A percentile compares a stretch with the other conserved stretches of the same genome.
phyloP scores from a whole-genome alignment of 1,140 invertebrate species.

The Eriosoma lanigerum region DNA sequence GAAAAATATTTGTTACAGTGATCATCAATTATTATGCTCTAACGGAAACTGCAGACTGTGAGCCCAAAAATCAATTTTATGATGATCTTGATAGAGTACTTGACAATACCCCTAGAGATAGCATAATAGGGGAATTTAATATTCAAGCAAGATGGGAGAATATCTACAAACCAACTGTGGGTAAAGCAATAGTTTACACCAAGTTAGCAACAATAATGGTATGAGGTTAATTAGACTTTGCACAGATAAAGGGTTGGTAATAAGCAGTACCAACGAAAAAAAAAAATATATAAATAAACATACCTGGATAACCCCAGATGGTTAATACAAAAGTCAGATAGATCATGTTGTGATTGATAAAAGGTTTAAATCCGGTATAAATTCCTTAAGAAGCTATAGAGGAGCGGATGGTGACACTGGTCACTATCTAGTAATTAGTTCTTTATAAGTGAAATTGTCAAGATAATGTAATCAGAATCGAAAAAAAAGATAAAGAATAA shows the following conservation, averaged over 20 bases:
- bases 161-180: too few relatives aligned
- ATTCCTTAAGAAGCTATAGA: constrained; percentile 50
- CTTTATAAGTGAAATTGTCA: constrained; percentile 3
- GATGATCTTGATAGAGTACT: too few relatives aligned
- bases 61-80: too few relatives aligned
- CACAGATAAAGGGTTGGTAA: neutral
- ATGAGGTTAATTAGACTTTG: neutral
- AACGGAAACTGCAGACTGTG: neutral
- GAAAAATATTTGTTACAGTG: neutral
- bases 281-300: constrained; percentile 24
- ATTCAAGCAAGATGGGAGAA: too few relatives aligned
- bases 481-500: constrained; percentile 4
- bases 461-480: neutral
- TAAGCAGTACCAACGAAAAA: constrained; percentile 9
- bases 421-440: neutral
- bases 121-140: too few relatives aligned
- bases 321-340: constrained; percentile 52
- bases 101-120: too few relatives aligned
- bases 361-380: constrained; percentile 19
- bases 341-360: constrained; percentile 53
- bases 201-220: too few relatives aligned
- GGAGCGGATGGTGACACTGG: constrained; percentile 46
- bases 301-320: constrained; percentile 53
- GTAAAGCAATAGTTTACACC: too few relatives aligned
- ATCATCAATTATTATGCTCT: neutral